Evolutionary conservation across 2,888 invertebrate species (phyloP), one percentile per base, ranked within the genome.

Genomic region (Caenorhabditis macrosperma): DNA sequence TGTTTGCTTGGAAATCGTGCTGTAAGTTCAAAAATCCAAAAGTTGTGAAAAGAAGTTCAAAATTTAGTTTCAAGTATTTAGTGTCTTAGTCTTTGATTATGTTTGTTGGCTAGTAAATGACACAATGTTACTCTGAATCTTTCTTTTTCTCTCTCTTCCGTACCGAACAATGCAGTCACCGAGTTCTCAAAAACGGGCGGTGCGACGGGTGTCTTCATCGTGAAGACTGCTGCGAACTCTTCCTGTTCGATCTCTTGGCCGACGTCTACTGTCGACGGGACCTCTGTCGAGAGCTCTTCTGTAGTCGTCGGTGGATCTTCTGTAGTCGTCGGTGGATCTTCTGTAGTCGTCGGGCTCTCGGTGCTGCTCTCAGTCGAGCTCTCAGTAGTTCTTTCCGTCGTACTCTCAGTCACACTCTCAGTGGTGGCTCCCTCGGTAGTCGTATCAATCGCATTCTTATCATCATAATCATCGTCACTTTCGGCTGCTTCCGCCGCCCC

Each of bases 121-220:
- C n/a, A n/a, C n/a, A n/a, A n/a, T n/a, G n/a, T n/a, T n/a, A n/a
- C n/a, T n/a, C n/a, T n/a, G n/a, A n/a, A n/a, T n/a, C n/a, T n/a
- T n/a, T n/a, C n/a, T n/a, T n/a, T 38, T 38, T 38, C 12, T 38
- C 38, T 38, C 38, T 38, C 9, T 3, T 38, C 38, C 38, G 38
- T 44, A 71, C 69, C 74, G 24, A 57, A 74, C 35, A 59, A 26
- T 0, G 74, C 57, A 4, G 74, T 74, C 46, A 74, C 64, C 17
- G 64, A 63, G 20, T 74, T 74, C 35, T 74, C 74, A 6, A 74
- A 74, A 28, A 64, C 15, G 10, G 74, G 74, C 35, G 74, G 74
- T 4, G 74, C 64, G n/a, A 57, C 28, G 0, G 74, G 74, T 15
- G 59, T 57, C 50, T 74, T 64, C 48, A 64, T 55, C 3, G 64